A percentile compares a stretch with the other conserved stretches of the same genome.
Evolutionary conservation across 2,888 invertebrate species (phyloP).

Genomic region (Tanypteryx hageni): DNA sequence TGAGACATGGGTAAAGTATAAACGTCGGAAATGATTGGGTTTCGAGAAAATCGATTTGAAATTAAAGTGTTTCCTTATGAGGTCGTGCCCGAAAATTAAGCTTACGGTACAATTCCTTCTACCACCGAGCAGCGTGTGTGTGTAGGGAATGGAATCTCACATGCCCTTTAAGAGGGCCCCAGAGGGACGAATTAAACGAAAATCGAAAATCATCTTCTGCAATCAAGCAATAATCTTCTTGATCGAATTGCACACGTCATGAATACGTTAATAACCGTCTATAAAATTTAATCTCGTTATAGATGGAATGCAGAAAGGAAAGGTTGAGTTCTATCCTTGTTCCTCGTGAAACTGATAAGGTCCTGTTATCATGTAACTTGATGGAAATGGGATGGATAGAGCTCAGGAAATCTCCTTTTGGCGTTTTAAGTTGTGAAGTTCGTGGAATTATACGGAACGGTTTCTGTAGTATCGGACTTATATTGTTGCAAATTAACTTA

Average conservation of each 20-base stretch:
- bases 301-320: not conserved
- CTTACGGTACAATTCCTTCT: slow-evolving; percentile 12
- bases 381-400: not conserved
- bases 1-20: not conserved
- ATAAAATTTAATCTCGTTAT: slow-evolving; percentile 19
- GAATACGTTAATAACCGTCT: slow-evolving; percentile 36
- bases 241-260: not conserved
- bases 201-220: slow-evolving; percentile 22
- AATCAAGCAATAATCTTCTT: slow-evolving; percentile 24
- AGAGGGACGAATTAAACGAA: not conserved
- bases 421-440: too few relatives aligned
- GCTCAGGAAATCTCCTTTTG: not conserved
- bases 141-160: slow-evolving; percentile 37
- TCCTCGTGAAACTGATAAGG: not conserved
- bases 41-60: slow-evolving; percentile 33
- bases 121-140: too few relatives aligned
- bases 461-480: too few relatives aligned
- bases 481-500: too few relatives aligned
- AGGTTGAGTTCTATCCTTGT: slow-evolving; percentile 20
- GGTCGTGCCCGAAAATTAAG: slow-evolving; percentile 21
- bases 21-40: not conserved
- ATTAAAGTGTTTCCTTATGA: slow-evolving; percentile 41
- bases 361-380: not conserved
- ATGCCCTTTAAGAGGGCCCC: not conserved
- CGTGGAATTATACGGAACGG: too few relatives aligned